phyloP scores from a whole-genome alignment of 2,797 vertebrate genomes.

The Phylloscopus collybita region DNA sequence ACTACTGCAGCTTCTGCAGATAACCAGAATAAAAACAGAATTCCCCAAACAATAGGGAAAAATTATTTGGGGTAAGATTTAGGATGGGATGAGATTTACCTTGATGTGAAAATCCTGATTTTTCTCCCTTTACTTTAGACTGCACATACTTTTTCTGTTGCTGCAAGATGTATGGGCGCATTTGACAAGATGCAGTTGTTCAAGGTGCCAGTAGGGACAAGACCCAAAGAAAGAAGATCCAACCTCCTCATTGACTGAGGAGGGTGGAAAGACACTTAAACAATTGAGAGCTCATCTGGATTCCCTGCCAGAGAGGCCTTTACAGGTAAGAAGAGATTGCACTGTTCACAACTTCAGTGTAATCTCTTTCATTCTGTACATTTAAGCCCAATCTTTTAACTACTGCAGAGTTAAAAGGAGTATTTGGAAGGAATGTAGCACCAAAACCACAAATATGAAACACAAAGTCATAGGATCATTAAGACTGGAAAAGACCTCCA shows the following conservation, averaged over 20 bases:
- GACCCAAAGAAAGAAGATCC: neutral
- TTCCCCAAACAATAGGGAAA: neutral
- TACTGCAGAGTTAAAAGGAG: neutral
- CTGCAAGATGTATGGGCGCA: neutral
- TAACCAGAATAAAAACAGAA: neutral
- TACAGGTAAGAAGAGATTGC: neutral
- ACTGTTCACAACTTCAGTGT: neutral
- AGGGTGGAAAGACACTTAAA: neutral
- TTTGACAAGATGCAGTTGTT: neutral
- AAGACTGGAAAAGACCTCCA: neutral
- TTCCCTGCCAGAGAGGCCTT: neutral
- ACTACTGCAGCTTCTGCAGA: neutral
- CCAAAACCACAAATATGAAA: neutral
- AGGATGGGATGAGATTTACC: neutral
- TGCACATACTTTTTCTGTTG: neutral
- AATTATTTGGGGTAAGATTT: neutral
- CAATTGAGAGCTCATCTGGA: neutral
- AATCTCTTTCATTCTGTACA: neutral
- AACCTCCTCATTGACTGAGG: accelerated
- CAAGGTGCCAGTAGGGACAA: neutral
- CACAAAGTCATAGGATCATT: neutral
- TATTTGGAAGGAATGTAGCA: neutral
- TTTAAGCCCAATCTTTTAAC: neutral
- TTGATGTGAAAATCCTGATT: neutral
- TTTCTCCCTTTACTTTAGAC: neutral